Conservation (phyloP, 1,140 invertebrate genomes). For the Mya arenaria region DNA sequence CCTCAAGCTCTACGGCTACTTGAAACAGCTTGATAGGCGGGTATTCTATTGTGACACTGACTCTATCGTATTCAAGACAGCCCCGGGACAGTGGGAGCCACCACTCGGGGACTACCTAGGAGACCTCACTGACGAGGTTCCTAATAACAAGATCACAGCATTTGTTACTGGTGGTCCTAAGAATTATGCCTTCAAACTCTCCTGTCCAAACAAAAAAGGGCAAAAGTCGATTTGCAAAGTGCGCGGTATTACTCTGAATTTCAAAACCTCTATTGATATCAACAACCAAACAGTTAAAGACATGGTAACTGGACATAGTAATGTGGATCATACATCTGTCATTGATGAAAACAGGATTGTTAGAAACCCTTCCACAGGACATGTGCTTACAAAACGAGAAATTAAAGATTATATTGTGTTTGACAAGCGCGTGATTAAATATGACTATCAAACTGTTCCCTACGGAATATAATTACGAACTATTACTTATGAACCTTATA, state of each 20-base stretch:
- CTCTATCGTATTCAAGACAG: too few species aligned
- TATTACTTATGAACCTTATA: too few species aligned
- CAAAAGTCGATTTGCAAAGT: background rate
- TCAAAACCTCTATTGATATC: background rate
- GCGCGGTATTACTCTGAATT: background rate
- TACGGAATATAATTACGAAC: too few species aligned
- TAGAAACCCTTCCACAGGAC: background rate
- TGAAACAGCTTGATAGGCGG: too few species aligned
- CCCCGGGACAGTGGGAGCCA: too few species aligned
- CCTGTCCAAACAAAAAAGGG: background rate
- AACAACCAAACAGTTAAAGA: background rate
- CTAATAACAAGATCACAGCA: background rate
- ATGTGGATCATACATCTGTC: background rate
- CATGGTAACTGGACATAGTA: background rate
- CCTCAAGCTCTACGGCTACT: too few species aligned
- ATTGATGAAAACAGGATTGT: constrained; percentile 15
- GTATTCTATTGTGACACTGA: too few species aligned
- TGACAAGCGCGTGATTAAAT: constrained; percentile 7
- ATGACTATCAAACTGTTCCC: background rate
- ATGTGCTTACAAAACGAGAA: constrained; percentile 21
- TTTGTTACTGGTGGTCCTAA: constrained; percentile 4
- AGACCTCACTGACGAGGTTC: background rate
- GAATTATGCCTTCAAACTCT: background rate
- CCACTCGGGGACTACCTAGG: too few species aligned
- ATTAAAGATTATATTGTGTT: constrained; percentile 36